Conservation (phyloP, 2,113 vertebrate species). For the Ameiurus melas region DNA sequence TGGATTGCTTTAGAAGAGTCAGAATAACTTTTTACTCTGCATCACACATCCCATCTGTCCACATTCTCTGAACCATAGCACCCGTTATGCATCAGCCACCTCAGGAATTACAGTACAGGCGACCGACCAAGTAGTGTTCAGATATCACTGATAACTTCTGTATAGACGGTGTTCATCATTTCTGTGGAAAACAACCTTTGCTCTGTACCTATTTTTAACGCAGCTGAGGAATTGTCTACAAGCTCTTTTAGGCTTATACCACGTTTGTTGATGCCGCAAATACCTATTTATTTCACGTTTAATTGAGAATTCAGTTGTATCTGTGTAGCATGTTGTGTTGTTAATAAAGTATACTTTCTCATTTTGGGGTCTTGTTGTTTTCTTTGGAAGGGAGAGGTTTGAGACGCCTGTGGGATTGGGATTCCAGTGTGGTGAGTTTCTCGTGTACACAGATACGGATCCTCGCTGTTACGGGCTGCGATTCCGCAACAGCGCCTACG, state of each 20-base stretch:
- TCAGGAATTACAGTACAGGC: conserved; percentile 48
- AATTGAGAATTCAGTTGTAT: conserved; percentile 43
- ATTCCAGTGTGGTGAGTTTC: neutral
- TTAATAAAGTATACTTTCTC: conserved; percentile 56
- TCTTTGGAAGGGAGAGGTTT: neutral
- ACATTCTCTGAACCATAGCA: conserved; percentile 33
- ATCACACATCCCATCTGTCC: conserved; percentile 11
- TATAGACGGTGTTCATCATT: conserved; percentile 32
- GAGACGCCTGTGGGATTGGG: neutral
- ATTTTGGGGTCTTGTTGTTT: neutral
- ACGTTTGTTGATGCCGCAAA: conserved; percentile 37
- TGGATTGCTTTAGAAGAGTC: neutral
- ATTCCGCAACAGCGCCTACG: conserved; percentile 63
- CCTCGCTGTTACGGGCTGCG: neutral
- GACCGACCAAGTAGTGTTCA: conserved; percentile 37
- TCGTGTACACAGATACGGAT: neutral
- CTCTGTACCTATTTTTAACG: conserved; percentile 38
- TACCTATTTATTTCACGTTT: conserved; percentile 45
- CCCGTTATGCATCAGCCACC: conserved; percentile 48
- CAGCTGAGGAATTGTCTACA: conserved; percentile 40
- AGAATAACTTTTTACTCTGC: conserved; percentile 19
- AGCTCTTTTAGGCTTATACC: conserved; percentile 35
- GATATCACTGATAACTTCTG: conserved; percentile 38
- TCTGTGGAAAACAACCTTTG: conserved; percentile 42
- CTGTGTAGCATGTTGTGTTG: conserved; percentile 50